Percentiles rank a stretch among this genome's conserved stretches.
These are phyloP conservation scores for Sylvia borin DNA, from an alignment of 2,797 vertebrate species.

Conservation along the genomic window DNA sequence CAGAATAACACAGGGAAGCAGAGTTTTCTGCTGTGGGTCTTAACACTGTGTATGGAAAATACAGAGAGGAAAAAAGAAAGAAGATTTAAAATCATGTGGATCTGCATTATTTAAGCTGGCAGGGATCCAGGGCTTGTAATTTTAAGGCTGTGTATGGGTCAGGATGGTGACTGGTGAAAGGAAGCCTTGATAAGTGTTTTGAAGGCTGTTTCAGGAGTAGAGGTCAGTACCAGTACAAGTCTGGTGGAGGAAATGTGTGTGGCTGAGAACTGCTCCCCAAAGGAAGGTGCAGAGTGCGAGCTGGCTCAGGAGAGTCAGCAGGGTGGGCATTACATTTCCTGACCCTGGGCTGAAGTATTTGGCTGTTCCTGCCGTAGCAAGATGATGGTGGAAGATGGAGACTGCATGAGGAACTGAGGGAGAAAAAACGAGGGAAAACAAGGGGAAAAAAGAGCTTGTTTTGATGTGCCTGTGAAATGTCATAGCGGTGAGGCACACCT, in stretches of 20 bases:
- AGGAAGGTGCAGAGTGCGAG: not conserved
- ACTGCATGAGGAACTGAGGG: not conserved
- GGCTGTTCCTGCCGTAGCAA: not conserved
- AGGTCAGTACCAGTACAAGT: not conserved
- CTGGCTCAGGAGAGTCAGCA: not conserved
- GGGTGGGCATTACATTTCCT: not conserved
- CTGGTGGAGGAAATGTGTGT: not conserved
- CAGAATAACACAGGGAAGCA: not conserved
- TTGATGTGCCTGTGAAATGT: not conserved
- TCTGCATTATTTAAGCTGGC: not conserved
- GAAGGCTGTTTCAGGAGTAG: not conserved
- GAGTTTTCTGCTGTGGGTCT: constrained; percentile 15
- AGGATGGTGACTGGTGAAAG: not conserved
- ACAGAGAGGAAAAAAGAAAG: not conserved
- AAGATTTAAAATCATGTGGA: not conserved
- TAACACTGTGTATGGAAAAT: not conserved
- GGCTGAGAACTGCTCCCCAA: not conserved
- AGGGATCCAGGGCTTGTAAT: not conserved
- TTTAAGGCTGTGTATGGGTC: not conserved
- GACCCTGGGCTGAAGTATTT: not conserved
- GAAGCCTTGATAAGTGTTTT: not conserved
- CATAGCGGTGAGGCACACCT: not conserved
- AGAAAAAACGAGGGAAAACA: not conserved
- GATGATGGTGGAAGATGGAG: not conserved
- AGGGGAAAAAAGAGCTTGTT: not conserved